These are phyloP conservation scores for Cepaea hortensis DNA, from an alignment of 2,888 invertebrate species.

Conservation along the genomic window DNA sequence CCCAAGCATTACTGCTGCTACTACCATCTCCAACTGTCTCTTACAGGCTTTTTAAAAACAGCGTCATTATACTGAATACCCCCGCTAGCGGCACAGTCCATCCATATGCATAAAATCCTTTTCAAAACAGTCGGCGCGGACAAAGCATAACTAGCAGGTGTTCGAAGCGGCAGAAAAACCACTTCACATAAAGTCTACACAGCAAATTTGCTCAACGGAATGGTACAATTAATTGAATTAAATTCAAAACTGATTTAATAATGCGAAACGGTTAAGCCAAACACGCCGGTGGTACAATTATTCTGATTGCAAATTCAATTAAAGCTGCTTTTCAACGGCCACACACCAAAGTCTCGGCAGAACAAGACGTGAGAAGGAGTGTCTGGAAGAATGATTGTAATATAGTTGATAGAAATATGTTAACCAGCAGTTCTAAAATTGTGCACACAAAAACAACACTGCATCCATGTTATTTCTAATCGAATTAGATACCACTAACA, in stretches of 20 bases:
- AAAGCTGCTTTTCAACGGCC: not conserved
- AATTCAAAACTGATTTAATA: constrained; percentile 10
- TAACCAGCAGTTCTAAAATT: too few relatives aligned
- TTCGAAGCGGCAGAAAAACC: not conserved
- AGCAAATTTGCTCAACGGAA: not conserved
- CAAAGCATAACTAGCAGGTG: constrained; percentile 1
- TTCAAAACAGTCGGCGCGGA: not conserved
- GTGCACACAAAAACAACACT: too few relatives aligned
- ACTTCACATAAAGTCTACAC: not conserved
- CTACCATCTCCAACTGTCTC: too few relatives aligned
- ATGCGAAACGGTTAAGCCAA: constrained; percentile 6
- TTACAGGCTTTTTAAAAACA: too few relatives aligned
- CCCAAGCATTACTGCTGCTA: too few relatives aligned
- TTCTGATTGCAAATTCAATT: constrained; percentile 20
- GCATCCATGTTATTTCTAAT: too few relatives aligned
- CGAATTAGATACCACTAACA: too few relatives aligned
- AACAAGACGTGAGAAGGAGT: too few relatives aligned
- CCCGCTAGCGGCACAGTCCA: not conserved
- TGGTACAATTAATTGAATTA: constrained; percentile 14
- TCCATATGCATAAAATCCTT: not conserved
- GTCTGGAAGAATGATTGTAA: too few relatives aligned
- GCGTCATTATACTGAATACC: too few relatives aligned
- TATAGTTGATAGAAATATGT: too few relatives aligned
- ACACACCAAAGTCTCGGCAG: too few relatives aligned
- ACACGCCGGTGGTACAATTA: not conserved